Evolutionary conservation across 2,888 invertebrate genomes (phyloP).

Genomic region (Anoplius nigerrimus): DNA sequence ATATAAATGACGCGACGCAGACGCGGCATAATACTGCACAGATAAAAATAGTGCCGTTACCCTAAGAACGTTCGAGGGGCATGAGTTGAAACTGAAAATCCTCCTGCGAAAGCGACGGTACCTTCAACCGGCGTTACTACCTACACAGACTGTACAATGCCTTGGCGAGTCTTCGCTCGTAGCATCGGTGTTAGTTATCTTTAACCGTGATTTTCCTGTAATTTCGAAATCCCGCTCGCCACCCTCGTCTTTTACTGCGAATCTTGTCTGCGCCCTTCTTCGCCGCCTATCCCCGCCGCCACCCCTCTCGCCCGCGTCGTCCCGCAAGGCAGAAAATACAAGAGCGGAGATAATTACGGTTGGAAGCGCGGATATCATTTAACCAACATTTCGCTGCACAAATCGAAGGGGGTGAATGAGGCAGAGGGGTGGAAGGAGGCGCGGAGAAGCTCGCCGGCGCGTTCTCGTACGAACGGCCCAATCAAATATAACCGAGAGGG

Average conservation of each 20-base stretch:
- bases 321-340: slow-evolving; percentile 68
- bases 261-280: slow-evolving; percentile 5
- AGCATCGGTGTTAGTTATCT: slow-evolving; percentile 44
- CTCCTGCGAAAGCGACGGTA: no score
- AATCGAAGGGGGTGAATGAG: slow-evolving; percentile 46
- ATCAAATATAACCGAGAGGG: slow-evolving; percentile 68
- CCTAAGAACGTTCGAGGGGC: no score
- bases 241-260: slow-evolving; percentile 4
- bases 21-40: no score
- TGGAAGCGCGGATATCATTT: slow-evolving; percentile 71
- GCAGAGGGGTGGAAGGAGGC: slow-evolving; percentile 36
- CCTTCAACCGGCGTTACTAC: no score
- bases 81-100: no score
- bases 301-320: slow-evolving; percentile 24
- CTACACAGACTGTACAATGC: no score
- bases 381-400: slow-evolving; percentile 69
- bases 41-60: no score
- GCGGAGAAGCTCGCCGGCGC: slow-evolving; percentile 46
- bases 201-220: slow-evolving; percentile 51
- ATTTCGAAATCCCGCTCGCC: slow-evolving; percentile 51
- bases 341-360: slow-evolving; percentile 73
- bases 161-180: slow-evolving; percentile 13
- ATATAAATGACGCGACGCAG: no score
- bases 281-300: slow-evolving; percentile 20
- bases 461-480: slow-evolving; percentile 65